Evolutionary conservation across 2,113 vertebrate species (phyloP), one percentile per base, ranked within the genome.

Genomic region (Brachirus orientalis): DNA sequence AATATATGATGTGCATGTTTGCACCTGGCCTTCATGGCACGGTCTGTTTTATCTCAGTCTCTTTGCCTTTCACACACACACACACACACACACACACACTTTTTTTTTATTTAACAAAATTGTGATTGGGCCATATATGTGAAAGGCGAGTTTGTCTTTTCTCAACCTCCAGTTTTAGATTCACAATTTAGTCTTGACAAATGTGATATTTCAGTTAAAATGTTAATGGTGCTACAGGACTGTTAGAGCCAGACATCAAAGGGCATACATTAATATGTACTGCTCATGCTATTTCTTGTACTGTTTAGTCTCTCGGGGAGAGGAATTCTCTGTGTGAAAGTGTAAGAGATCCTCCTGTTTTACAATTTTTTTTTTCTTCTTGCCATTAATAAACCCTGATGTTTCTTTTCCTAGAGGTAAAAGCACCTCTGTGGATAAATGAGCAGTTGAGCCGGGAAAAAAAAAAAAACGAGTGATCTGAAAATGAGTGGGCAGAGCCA

Each of bases 201-300:
- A 93, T 80, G 87, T 91, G 90, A 92, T 91, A 88, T 91, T 92
- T 90, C 77, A 86, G 88, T 91, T 90, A 91, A 92, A 90, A 90
- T 88, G 90, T 90, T 91, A 91, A 93, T 90, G 88, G 77, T 65
- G 83, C 77, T 85, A 80, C 89, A 88, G 89, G 89, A 89, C 84
- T 56, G 17, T 61, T 80, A 58, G 8, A 83, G 58, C 75, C 78
- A 80, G 81, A 91, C 92, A 91, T 93, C 90, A 93, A 92, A 92
- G 88, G 80, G 92, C 87, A 91, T 92, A 76, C 88, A 92, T 92
- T 80, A 92, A 92, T 91, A 93, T 87, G 41, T 66, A 80, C 66
- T 8, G 75, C 80, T 81, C 69, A 47, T 87, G 82, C 89, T 90
- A 88, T 86, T 90, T 90, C 88, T 90, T 90, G 73, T 92, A 91